A percentile compares a stretch with the other conserved stretches of the same genome.
Evolutionary conservation across 1,140 invertebrate genomes (phyloP).

Genomic region (Nasonia giraulti): DNA sequence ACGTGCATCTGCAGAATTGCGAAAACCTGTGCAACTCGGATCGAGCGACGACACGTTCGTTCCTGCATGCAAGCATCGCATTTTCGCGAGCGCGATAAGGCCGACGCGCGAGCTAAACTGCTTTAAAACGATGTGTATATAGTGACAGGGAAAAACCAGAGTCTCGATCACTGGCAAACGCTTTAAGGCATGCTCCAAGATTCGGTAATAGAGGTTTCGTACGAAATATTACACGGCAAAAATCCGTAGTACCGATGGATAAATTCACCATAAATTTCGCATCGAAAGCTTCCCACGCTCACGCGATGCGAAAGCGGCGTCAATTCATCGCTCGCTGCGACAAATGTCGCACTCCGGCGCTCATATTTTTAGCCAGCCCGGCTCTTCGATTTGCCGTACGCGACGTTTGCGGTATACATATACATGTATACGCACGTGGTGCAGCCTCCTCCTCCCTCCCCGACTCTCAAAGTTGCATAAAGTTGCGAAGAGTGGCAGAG

Average conservation of each 20-base stretch:
- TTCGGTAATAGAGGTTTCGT: no score
- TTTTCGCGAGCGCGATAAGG: constrained; percentile 4
- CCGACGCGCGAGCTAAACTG: neutral
- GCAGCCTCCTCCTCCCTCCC: neutral
- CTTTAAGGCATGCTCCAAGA: no score
- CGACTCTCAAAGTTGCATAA: constrained; percentile 47
- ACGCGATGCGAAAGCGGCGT: neutral
- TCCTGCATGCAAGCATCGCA: neutral
- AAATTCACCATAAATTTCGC: no score
- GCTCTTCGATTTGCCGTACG: neutral
- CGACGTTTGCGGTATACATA: neutral
- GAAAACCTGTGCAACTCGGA: constrained; percentile 25
- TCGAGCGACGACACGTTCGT: neutral
- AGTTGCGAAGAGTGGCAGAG: constrained; percentile 50
- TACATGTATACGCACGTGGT: no score
- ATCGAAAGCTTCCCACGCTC: no score
- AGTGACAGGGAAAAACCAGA: no score
- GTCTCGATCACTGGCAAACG: no score
- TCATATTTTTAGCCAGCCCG: constrained; percentile 52
- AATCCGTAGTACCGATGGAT: no score
- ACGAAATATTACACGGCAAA: no score
- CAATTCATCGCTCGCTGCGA: neutral
- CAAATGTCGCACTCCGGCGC: constrained; percentile 2
- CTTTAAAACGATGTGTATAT: no score
- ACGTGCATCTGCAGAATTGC: constrained; percentile 20